Evolutionary conservation across 2,888 invertebrate genomes (phyloP), one percentile per base, ranked within the genome.

Genomic region (Leptinotarsa juncta): DNA sequence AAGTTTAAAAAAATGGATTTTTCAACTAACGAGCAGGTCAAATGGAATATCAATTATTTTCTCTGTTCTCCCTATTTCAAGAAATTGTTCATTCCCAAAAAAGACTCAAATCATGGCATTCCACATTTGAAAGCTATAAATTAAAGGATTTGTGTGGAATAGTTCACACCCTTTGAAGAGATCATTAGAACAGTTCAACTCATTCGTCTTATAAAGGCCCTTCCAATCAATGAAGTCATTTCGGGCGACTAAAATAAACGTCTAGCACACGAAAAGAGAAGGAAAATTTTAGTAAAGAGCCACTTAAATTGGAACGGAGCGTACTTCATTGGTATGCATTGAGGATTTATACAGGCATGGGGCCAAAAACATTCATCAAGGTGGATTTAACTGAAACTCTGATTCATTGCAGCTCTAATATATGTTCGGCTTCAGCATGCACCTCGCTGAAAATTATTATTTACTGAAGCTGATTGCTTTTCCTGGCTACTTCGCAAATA

Each of bases 351-450:
- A 87, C 87, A 88, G 88, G 88, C 88, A 87, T 87, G 87, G 87
- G 88, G 88, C 88, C 88, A 88, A 88, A 88, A 88, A 88, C 88
- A 88, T 88, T 88, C 88, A 88, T 88, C 88, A 88, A 88, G 87
- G 88, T 88, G 88, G 88, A 88, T 88, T 88, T 88, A 87, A 86
- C 88, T 88, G 88, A 88, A 88, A 88, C 88, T 88, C 87, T 88
- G 88, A 88, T 88, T 88, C 88, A 88, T 88, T 88, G 87, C 88
- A 84, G 84, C 84, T 85, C 86, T 88, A 88, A 88, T 88, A 87
- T 88, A 88, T 88, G 87, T 87, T 87, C 85, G 84, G 87, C 84
- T 86, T 86, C 86, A 84, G 84, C 84, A 82, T 84, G 84, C 84
- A 84, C 82, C 85, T 84, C 84, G 84, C 85, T 86, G 85, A 84